Percentiles rank a stretch among this genome's conserved stretches.
phyloP scores from a whole-genome alignment of 1,140 invertebrate species.

The Lordiphosa stackelbergi region DNA sequence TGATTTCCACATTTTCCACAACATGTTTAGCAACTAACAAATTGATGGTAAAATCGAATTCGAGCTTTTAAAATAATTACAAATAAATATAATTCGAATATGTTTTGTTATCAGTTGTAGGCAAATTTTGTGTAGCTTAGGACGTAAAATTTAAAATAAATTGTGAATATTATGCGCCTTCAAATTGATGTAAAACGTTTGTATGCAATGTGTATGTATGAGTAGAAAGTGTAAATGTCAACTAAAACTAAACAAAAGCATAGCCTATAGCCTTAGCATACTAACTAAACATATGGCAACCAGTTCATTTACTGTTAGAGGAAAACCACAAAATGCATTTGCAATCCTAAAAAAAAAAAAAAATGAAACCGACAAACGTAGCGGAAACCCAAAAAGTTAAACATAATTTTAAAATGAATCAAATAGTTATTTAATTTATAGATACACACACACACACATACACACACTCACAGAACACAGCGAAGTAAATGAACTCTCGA shows the following conservation, averaged over 20 bases:
- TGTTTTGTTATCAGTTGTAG: constrained; percentile 50
- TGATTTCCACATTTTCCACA: constrained; percentile 33
- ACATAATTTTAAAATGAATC: constrained; percentile 72
- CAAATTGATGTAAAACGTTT: constrained; percentile 46
- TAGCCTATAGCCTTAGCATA: constrained; percentile 52
- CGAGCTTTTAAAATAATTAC: constrained; percentile 71
- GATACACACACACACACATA: constrained; percentile 18
- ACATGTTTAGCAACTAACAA: constrained; percentile 51
- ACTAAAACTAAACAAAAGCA: constrained; percentile 45
- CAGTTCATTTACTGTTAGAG: constrained; percentile 67
- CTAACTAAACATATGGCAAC: constrained; percentile 39
- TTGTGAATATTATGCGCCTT: constrained; percentile 77
- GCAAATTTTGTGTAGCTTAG: constrained; percentile 52
- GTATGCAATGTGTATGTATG: constrained; percentile 5
- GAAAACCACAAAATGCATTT: constrained; percentile 49
- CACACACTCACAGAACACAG: constrained; percentile 37
- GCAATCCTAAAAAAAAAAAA: constrained; percentile 59
- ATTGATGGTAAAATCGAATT: constrained; percentile 67
- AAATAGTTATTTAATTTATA: constrained; percentile 64
- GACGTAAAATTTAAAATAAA: constrained; percentile 49
- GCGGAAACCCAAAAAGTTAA: constrained; percentile 68
- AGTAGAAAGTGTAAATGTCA: constrained; percentile 45
- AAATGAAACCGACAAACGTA: constrained; percentile 32
- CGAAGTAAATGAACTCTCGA: constrained; percentile 76
- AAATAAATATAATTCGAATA: constrained; percentile 43